Evolutionary conservation across 1,140 invertebrate genomes (phyloP), one percentile per base, ranked within the genome.

Genomic region (Brachionus asplanchnoidis): DNA sequence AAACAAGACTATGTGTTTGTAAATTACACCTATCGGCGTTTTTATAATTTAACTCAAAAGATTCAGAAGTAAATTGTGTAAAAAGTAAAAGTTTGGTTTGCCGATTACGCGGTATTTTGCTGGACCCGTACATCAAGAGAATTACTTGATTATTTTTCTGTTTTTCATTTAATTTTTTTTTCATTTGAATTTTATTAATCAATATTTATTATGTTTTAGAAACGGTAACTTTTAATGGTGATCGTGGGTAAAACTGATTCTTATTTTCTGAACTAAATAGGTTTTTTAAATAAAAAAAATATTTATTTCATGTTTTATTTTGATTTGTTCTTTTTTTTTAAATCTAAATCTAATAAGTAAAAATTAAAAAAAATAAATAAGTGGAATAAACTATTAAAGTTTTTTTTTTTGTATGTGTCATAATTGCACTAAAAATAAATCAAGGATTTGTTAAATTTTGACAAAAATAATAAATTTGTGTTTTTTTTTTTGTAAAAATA

Each of bases 11-110:
- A 96, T 96, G 96, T 99, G 75, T 99, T 99, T 90, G 97, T 99
- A 87, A 99, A 99, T 91, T 99, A 99, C 90, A 99, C 97, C 85
- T 99, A 98, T 92, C 98, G 99, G 90, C 92, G 97, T 85, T 99
- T 99, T 89, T 97, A 99, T 90, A 96, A 96, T 65, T 91, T 98
- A 53, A 84, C 84, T 14, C 82, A 84, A 84, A 50, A 60, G 40
- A 32, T 82, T 11, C 79, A 82, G 11, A 82, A 82, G 60, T 82
- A 44, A 46, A 65, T 40, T 20, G 6, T 60, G 70, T 60, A 60
- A 60, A 60, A 60, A 23, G 23, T 20, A 20, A 20, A 20, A 60
- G 20, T 23, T 20, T 60, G 53, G n/a, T 60, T 53, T 17, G 53
- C 17, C 53, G 53, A 60, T 20, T 60, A 60, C 53, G 53, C 53